Percentiles rank a stretch among this genome's conserved stretches.
These are phyloP conservation scores for Ischnura elegans DNA, from an alignment of 2,888 invertebrate genomes.

Conservation along the genomic window DNA sequence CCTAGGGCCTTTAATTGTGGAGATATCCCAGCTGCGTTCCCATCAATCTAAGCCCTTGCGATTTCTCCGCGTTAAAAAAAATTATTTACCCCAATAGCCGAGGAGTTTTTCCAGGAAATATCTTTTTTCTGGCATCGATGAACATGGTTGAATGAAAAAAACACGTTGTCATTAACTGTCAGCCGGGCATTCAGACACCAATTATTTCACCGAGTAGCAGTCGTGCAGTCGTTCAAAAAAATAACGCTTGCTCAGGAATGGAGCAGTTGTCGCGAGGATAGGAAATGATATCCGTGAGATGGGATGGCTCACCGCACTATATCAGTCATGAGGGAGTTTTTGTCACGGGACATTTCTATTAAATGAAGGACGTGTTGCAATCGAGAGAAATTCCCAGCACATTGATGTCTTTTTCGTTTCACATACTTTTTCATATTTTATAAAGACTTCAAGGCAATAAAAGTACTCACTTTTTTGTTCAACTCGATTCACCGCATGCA, in stretches of 20 bases:
- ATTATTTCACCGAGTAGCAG: slow-evolving; percentile 37
- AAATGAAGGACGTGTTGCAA: neutral
- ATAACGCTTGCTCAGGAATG: neutral
- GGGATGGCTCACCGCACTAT: neutral
- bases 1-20: neutral
- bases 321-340: neutral
- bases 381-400: neutral
- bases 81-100: too few species aligned
- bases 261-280: slow-evolving; percentile 45
- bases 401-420: neutral
- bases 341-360: neutral
- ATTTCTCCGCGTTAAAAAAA: neutral
- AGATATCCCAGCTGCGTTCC: slow-evolving; percentile 41
- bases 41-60: slow-evolving; percentile 10
- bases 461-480: neutral
- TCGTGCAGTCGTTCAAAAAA: neutral
- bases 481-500: neutral
- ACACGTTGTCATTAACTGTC: neutral
- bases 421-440: neutral
- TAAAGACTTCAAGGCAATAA: neutral
- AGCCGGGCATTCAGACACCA: neutral
- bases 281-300: slow-evolving; percentile 56
- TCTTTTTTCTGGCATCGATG: neutral
- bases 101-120: neutral
- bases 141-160: neutral